These are phyloP conservation scores for Dermolepida albohirtum DNA, from an alignment of 2,888 invertebrate species.

Conservation along the genomic window DNA sequence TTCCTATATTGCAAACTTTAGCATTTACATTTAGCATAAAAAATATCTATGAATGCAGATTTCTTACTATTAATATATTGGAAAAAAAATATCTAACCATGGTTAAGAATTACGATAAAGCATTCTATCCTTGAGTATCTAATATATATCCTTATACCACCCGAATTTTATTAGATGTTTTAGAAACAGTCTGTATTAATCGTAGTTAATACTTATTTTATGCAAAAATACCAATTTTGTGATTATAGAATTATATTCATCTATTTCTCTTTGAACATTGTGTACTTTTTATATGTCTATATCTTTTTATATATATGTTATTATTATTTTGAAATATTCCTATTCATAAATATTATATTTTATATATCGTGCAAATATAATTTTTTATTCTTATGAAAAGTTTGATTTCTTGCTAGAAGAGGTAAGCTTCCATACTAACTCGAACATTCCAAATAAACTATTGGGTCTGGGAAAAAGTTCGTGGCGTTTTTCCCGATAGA, in stretches of 20 bases:
- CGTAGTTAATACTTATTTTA: slow-evolving; percentile 5
- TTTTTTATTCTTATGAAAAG: slow-evolving; percentile 5
- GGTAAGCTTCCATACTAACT: no score
- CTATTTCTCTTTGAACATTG: not conserved
- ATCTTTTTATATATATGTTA: slow-evolving; percentile 10
- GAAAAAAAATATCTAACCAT: no score
- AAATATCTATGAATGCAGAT: no score
- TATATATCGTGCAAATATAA: slow-evolving; percentile 26
- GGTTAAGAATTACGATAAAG: no score
- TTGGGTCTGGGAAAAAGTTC: no score
- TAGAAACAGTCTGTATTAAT: slow-evolving; percentile 6
- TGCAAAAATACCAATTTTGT: slow-evolving; percentile 23
- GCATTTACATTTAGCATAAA: no score
- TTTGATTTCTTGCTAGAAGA: no score
- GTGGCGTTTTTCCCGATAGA: no score
- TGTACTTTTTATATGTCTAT: not conserved
- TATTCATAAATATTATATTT: slow-evolving; percentile 17
- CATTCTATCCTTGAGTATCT: not conserved
- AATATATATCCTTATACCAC: not conserved
- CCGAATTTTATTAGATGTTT: not conserved
- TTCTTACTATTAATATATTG: no score
- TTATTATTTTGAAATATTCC: slow-evolving; percentile 14
- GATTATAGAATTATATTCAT: slow-evolving; percentile 20
- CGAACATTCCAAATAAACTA: no score
- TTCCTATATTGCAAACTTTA: no score